Percentiles rank a stretch among this genome's conserved stretches.
Evolutionary conservation across 2,797 vertebrate genomes (phyloP).

Genomic region (Brotogeris chrysoptera): DNA sequence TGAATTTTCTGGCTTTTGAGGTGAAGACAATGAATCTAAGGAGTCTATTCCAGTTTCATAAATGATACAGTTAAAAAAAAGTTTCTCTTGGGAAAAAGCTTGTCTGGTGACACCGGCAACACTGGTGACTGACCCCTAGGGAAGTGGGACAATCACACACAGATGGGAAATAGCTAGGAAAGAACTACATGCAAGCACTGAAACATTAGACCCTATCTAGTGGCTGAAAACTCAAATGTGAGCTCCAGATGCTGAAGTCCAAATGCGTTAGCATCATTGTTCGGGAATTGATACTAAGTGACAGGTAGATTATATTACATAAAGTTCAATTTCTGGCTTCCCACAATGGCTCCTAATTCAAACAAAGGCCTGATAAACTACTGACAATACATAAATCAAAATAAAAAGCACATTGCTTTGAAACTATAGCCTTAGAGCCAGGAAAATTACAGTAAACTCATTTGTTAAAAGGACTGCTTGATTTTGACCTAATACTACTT

Average conservation of each 20-base stretch:
- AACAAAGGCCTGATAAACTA: conserved; percentile 39
- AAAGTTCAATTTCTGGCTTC: conserved; percentile 44
- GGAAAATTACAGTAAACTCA: background rate
- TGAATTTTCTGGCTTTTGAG: background rate
- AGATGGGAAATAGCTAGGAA: conserved; percentile 84
- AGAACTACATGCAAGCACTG: conserved; percentile 45
- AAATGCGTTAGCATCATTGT: conserved; percentile 53
- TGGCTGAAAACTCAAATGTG: conserved; percentile 29
- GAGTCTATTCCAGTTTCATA: background rate
- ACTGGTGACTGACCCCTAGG: conserved; percentile 39
- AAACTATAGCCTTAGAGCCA: background rate
- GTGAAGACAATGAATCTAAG: background rate
- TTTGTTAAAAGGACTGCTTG: background rate
- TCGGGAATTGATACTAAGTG: conserved; percentile 38
- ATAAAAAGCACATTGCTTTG: conserved; percentile 27
- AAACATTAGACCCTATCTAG: conserved; percentile 42
- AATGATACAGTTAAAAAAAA: background rate
- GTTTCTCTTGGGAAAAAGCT: conserved; percentile 45
- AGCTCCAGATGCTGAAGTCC: conserved; percentile 65
- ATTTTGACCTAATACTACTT: conserved; percentile 14
- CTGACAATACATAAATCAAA: conserved; percentile 51
- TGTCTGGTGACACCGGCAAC: conserved; percentile 48
- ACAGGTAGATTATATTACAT: conserved; percentile 54
- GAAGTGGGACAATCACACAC: conserved; percentile 67
- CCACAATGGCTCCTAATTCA: conserved; percentile 22